Evolutionary conservation across 2,888 invertebrate genomes (phyloP).

Genomic region (Tenthredo amoena): DNA sequence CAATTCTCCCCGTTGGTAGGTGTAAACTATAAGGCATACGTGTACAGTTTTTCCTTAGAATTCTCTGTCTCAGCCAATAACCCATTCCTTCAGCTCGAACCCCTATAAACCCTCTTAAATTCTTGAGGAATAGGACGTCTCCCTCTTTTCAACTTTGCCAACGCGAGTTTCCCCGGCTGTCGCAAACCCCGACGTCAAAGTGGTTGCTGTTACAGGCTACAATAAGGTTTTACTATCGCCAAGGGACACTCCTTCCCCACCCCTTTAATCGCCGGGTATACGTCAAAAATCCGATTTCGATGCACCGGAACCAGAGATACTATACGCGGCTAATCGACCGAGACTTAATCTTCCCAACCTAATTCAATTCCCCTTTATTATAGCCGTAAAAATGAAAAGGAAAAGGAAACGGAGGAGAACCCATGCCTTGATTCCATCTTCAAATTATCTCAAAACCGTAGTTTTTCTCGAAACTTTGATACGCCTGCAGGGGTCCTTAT

Average conservation of each 20-base stretch:
- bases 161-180: not conserved
- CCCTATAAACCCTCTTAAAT: not conserved
- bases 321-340: conserved; percentile 11
- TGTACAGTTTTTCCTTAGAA: not conserved
- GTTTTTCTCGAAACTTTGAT: too few species aligned
- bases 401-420: too few species aligned
- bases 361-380: not conserved
- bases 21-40: not conserved
- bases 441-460: too few species aligned
- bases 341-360: not conserved
- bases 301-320: not conserved
- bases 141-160: not conserved
- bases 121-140: not conserved
- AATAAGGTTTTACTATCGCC: conserved; percentile 19
- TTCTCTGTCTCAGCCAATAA: not conserved
- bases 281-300: conserved; percentile 15
- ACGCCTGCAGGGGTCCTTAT: too few species aligned
- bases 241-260: conserved; percentile 1
- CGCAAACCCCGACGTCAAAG: not conserved
- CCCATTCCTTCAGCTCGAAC: conserved; percentile 2
- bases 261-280: not conserved
- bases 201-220: conserved; percentile 39
- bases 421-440: too few species aligned
- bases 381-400: not conserved
- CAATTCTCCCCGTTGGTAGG: not conserved